These are phyloP conservation scores for Holacanthus passer DNA, from an alignment of 2,113 vertebrate genomes.

Conservation along the genomic window DNA sequence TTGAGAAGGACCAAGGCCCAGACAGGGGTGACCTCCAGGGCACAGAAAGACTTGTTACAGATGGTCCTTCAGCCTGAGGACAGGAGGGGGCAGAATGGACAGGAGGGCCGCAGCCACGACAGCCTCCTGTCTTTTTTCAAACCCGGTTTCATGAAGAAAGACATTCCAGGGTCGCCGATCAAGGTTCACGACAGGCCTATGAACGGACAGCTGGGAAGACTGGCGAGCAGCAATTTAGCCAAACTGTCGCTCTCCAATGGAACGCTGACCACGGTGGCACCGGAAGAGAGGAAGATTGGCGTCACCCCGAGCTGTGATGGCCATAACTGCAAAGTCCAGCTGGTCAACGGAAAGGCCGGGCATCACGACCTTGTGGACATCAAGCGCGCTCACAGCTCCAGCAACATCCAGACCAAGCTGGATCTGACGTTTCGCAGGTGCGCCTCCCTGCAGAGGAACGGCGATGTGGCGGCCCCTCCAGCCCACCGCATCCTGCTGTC, in stretches of 20 bases:
- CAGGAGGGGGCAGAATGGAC: slow-evolving; percentile 46
- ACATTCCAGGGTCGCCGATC: slow-evolving; percentile 68
- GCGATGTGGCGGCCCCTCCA: slow-evolving; percentile 38
- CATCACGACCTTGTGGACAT: slow-evolving; percentile 70
- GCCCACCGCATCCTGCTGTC: slow-evolving; percentile 60
- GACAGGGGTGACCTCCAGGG: slow-evolving; percentile 39
- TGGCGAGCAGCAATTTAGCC: slow-evolving; percentile 47
- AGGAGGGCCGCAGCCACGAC: slow-evolving; percentile 76
- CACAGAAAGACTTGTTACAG: slow-evolving; percentile 58
- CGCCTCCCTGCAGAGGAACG: slow-evolving; percentile 84
- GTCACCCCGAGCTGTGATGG: slow-evolving; percentile 35
- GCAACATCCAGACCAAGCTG: slow-evolving; percentile 83
- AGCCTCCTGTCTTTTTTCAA: slow-evolving; percentile 84
- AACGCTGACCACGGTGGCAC: slow-evolving; percentile 50
- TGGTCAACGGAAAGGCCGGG: slow-evolving; percentile 61
- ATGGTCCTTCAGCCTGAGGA: slow-evolving; percentile 50
- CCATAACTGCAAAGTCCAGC: slow-evolving; percentile 55
- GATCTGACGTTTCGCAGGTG: slow-evolving; percentile 77
- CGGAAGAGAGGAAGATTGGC: slow-evolving; percentile 59
- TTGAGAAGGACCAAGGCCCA: slow-evolving; percentile 63
- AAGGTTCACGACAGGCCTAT: slow-evolving; percentile 50
- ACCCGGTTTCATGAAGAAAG: slow-evolving; percentile 83
- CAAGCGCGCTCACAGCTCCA: slow-evolving; percentile 86
- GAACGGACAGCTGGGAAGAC: slow-evolving; percentile 61
- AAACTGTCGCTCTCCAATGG: slow-evolving; percentile 80